These are phyloP conservation scores for Haemorhous mexicanus DNA, from an alignment of 2,113 vertebrate species.

Conservation along the genomic window DNA sequence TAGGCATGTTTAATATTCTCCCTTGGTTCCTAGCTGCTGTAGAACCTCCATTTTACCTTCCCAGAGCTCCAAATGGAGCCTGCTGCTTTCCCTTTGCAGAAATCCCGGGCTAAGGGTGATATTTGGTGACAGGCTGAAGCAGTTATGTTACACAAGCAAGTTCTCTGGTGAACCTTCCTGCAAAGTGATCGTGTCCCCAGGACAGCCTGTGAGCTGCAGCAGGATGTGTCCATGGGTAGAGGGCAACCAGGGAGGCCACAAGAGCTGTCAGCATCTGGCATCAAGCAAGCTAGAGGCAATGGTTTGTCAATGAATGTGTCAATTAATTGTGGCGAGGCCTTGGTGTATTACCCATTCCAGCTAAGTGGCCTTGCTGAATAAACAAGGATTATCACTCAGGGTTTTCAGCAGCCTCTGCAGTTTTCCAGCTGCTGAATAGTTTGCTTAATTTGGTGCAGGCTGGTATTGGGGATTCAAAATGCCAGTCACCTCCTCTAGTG, in stretches of 20 bases:
- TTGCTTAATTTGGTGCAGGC: rapidly evolving
- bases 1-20: constrained; percentile 58
- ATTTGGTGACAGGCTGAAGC: background rate
- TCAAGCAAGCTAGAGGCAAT: background rate
- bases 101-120: background rate
- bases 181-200: background rate
- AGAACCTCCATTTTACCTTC: constrained; percentile 42
- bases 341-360: background rate
- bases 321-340: background rate
- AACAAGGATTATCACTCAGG: background rate
- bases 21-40: background rate
- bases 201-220: background rate
- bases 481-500: background rate
- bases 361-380: background rate
- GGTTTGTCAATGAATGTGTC: background rate
- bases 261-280: background rate
- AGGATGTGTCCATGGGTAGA: background rate
- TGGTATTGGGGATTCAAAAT: background rate
- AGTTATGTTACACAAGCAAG: background rate
- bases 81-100: background rate
- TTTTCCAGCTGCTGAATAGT: background rate
- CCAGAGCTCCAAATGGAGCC: background rate
- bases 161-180: background rate
- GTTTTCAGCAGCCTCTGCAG: background rate
- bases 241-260: background rate